phyloP scores from a whole-genome alignment of 2,888 invertebrate species.

The Nomada ruficornis region DNA sequence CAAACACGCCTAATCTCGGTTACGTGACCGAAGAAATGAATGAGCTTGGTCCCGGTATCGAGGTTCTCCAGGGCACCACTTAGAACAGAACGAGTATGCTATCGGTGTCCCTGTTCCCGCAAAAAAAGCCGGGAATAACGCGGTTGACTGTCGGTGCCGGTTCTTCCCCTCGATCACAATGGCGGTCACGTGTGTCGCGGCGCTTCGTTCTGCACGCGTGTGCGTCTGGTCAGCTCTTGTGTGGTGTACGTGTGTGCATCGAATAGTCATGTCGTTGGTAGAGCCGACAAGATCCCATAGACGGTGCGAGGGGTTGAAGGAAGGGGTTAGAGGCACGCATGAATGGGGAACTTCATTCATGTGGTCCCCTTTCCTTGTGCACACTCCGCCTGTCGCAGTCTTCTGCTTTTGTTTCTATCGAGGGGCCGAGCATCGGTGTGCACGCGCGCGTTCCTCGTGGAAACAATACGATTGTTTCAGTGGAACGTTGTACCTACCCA shows the following conservation, averaged over 20 bases:
- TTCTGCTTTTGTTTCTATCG: constrained; percentile 54
- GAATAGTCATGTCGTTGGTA: constrained; percentile 54
- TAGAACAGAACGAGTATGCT: constrained; percentile 56
- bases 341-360: constrained; percentile 78
- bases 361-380: constrained; percentile 56
- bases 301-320: constrained; percentile 62
- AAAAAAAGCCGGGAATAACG: constrained; percentile 74
- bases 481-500: no score
- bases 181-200: constrained; percentile 77
- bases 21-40: constrained; percentile 60
- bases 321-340: constrained; percentile 69
- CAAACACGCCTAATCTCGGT: constrained; percentile 60
- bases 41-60: constrained; percentile 48
- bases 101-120: constrained; percentile 44
- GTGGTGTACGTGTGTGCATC: constrained; percentile 1
- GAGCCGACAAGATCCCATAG: constrained; percentile 51
- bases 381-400: constrained; percentile 26
- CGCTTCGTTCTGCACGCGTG: constrained; percentile 58
- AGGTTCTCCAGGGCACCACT: constrained; percentile 34
- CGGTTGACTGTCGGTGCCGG: constrained; percentile 72
- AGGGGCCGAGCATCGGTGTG: constrained; percentile 16
- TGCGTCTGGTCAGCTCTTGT: not conserved
- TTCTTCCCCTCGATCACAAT: constrained; percentile 75
- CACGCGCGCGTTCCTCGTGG: constrained; percentile 25
- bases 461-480: constrained; percentile 52